Conservation (phyloP, 1,140 invertebrate species). For the Neodiprion lecontei region DNA sequence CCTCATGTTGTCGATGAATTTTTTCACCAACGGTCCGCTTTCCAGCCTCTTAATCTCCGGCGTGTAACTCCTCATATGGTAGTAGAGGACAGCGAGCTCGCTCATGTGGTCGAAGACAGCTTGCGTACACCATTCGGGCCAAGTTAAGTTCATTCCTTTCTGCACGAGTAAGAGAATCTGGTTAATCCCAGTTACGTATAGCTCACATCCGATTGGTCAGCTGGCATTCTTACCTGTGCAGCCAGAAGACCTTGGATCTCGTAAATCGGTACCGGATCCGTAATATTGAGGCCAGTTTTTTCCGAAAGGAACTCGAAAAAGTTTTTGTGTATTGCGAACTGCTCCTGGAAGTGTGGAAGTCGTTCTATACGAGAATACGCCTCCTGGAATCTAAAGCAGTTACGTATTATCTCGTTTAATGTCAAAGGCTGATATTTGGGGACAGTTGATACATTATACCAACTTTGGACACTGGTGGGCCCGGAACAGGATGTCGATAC, state of each 20-base stretch:
- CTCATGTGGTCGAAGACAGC: constrained; percentile 63
- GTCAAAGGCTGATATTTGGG: too few species aligned
- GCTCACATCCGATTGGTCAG: not conserved
- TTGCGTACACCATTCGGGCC: constrained; percentile 67
- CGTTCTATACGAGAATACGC: constrained; percentile 41
- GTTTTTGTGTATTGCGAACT: constrained; percentile 55
- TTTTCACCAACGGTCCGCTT: constrained; percentile 56
- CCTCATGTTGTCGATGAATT: constrained; percentile 32
- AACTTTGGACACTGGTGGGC: not conserved
- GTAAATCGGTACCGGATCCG: constrained; percentile 52
- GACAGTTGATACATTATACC: not conserved
- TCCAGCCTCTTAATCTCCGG: constrained; percentile 66
- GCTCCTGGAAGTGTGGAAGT: constrained; percentile 52
- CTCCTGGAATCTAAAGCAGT: not conserved
- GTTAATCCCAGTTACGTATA: not conserved
- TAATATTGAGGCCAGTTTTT: constrained; percentile 58
- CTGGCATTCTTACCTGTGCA: constrained; percentile 51
- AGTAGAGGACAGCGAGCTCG: constrained; percentile 56
- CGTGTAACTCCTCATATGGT: constrained; percentile 66
- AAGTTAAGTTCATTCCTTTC: constrained; percentile 61
- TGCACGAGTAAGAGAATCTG: constrained; percentile 29
- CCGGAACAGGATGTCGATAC: constrained; percentile 41
- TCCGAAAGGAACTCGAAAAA: constrained; percentile 59
- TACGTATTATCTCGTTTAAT: not conserved
- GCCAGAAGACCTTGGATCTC: constrained; percentile 58